Evolutionary conservation across 2,113 vertebrate species (phyloP).

Genomic region (Elanoides forficatus): DNA sequence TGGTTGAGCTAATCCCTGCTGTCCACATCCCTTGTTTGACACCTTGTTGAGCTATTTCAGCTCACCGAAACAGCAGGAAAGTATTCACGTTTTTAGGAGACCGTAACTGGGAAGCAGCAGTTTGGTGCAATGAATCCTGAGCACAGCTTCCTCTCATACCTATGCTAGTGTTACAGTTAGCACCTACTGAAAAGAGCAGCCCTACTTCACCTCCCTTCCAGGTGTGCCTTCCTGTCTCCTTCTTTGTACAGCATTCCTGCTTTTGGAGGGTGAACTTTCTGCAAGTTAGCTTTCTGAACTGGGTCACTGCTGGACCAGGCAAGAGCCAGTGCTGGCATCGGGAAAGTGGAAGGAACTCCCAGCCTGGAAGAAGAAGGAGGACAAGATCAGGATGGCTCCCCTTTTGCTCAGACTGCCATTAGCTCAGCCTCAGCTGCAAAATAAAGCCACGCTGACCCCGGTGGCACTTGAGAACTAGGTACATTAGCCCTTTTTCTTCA

Average conservation of each 20-base stretch:
- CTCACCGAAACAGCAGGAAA: not conserved
- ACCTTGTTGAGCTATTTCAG: not conserved
- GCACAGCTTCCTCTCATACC: not conserved
- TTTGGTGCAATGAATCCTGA: not conserved
- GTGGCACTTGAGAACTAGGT: not conserved
- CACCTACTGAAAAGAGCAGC: not conserved
- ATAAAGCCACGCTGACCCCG: not conserved
- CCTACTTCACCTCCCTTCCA: constrained; percentile 37
- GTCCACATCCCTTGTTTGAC: not conserved
- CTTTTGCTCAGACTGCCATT: not conserved
- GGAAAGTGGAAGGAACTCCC: constrained; percentile 22
- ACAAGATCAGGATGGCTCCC: constrained; percentile 31
- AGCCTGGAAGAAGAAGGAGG: constrained; percentile 65
- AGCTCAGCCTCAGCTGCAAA: constrained; percentile 3
- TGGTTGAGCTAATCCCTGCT: not conserved
- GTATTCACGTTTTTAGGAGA: not conserved
- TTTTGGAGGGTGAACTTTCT: constrained; percentile 12
- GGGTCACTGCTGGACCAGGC: constrained; percentile 23
- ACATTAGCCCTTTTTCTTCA: not conserved
- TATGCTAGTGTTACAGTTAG: not conserved
- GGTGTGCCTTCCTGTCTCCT: constrained; percentile 51
- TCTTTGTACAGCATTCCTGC: constrained; percentile 19
- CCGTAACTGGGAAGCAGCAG: not conserved
- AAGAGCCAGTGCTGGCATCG: constrained; percentile 35
- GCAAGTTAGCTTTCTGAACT: constrained; percentile 46